A percentile compares a stretch with the other conserved stretches of the same genome.
phyloP scores from a whole-genome alignment of 2,797 vertebrate genomes.

The Channallabes apus region DNA sequence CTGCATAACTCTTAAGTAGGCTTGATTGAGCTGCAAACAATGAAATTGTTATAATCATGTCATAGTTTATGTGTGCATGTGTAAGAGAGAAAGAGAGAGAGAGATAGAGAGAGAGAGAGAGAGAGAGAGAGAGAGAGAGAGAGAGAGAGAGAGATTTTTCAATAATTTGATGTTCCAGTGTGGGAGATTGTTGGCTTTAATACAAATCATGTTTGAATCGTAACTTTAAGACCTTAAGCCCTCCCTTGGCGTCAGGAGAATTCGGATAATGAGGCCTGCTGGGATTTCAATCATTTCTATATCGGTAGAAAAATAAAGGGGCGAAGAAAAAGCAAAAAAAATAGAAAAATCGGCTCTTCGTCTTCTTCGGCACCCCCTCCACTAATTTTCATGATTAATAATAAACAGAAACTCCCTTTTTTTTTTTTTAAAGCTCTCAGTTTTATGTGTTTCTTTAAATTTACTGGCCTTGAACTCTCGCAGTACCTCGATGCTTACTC shows the following conservation, averaged over 20 bases:
- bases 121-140: too few relatives aligned
- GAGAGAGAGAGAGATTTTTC: too few relatives aligned
- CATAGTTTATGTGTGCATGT: constrained; percentile 59
- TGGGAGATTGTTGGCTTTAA: constrained; percentile 83
- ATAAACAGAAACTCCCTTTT: constrained; percentile 64
- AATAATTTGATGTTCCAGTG: constrained; percentile 75
- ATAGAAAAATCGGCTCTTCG: constrained; percentile 66
- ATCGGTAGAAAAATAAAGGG: constrained; percentile 78
- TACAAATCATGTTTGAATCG: constrained; percentile 94
- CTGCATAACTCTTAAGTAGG: constrained; percentile 41
- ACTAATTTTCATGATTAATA: constrained; percentile 77
- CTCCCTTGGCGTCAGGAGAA: constrained; percentile 68
- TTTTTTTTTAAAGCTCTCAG: constrained; percentile 43
- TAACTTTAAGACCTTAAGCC: constrained; percentile 86
- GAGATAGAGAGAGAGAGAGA: too few relatives aligned
- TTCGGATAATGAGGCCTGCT: constrained; percentile 89
- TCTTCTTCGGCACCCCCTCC: constrained; percentile 7
- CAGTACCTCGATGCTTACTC: constrained; percentile 63
- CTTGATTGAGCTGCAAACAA: constrained; percentile 65
- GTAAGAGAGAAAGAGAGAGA: constrained; percentile 18
- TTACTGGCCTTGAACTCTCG: constrained; percentile 70
- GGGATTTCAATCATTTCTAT: constrained; percentile 88
- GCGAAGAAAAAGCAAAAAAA: constrained; percentile 61
- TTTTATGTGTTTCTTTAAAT: constrained; percentile 67
- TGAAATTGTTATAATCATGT: constrained; percentile 63